Base-by-base conservation (phyloP, 2,113 vertebrate genomes). In the Chinchilla lanigera region DNA sequence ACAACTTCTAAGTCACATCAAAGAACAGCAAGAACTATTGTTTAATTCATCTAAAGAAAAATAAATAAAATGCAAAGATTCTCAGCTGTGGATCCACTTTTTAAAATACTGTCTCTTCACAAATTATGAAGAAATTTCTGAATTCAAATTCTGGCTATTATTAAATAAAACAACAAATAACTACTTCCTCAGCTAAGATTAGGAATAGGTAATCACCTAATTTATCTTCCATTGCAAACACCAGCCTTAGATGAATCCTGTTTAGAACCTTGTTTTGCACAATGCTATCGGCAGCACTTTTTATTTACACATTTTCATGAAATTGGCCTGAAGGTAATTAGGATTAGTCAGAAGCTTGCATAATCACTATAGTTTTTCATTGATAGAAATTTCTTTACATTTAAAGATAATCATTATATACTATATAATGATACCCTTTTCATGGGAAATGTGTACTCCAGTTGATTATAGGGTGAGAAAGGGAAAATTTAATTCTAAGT, bases 281-380 rank as follows among this genome's bases (percentile, higher is more conserved):
- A 89, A 88, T n/a, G 5, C 50, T 90, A 13, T 47, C 26, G 50
- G 86, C 20, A 95, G 60, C 17, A 88, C 83, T 85, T 84, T 88
- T 80, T 90, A 85, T 84, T 84, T 92, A 90, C 19, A 96, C 63
- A 35, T 90, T 92, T 96, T 88, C 30, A 41, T 83, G 69, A 86
- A 96, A 97, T 22, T 82, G 52, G 30, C 90, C 50, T 81, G 47
- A 17, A 84, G 85, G 7, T 90, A 96, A 86, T 97, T 94, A 92
- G 24, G 38, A 89, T 85, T 84, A 97, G 12, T 94, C 80, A 95
- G 94, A 89, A 96, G 89, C 89, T 85, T 93, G 38, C n/a, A 67
- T 80, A 95, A 86, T 78, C 3, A 93, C 73, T 33, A 54, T 33
- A 61, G 78, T 82, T 90, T 91, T 96, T 95, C 67, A 90, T 83